Base-by-base conservation (phyloP, 64 coral and sea anemone species). In the Actinia equina region DNA sequence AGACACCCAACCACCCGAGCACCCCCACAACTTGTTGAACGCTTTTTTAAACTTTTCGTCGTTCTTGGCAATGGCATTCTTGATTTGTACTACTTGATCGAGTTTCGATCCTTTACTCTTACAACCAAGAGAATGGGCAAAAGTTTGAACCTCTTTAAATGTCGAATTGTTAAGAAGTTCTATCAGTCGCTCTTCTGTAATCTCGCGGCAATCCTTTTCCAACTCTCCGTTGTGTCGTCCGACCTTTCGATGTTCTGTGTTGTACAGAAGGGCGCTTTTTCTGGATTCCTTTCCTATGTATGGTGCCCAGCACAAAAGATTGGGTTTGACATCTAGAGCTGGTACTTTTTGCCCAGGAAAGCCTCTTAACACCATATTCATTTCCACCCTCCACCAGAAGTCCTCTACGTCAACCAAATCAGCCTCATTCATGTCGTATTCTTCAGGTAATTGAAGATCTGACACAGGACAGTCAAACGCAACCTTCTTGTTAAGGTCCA, bases 1-100 rank as follows among this genome's bases (percentile, higher is more conserved):
- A 57, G 82, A 56, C 43, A 77, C n/a, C 88, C 79, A 84, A 26
- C 82, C 87, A 41, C 87, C 56, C 43, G 87, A 93, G 19, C 87
- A 70, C 17, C 57, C 86, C 91, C 87, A 93, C 16, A 88, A 27
- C 55, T 89, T 88, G 17, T 10, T 86, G 59, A 93, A 89, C 0
- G 87, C 91, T 84, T 89, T 93, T 25, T 85, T 79, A 25, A 93
- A 93, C 44, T 93, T 93, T 2, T 58, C 42, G 43, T 93, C 83
- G 11, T 93, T 77, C 57, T 93, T 93, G 10, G 53, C 58, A 42
- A 93, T 93, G 26, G 86, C 87, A 79, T 30, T 52, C 56, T 56
- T 2, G 16, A 88, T 78, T 19, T 85, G 51, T 19, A 94, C 41
- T 8, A 94, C 90, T 9, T 83, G 76, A 30, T 94, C 88, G 0